Evolutionary conservation across 2,113 vertebrate genomes (phyloP).

Genomic region (Pelodiscus sinensis): DNA sequence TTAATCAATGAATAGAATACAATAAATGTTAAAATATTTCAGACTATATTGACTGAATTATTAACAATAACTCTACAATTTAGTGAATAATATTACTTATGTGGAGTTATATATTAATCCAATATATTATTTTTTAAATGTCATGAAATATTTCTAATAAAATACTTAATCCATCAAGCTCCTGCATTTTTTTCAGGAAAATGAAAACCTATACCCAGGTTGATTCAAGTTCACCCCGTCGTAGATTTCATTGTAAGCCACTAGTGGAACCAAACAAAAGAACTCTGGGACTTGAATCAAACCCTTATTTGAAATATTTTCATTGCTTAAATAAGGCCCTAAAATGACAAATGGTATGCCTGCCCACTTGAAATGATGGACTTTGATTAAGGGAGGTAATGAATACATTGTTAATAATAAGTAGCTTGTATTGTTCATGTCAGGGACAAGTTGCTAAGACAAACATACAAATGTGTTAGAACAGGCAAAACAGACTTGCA

Average conservation of each 20-base stretch:
- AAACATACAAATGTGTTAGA: not conserved
- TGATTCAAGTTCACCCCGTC: constrained; percentile 33
- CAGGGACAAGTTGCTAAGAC: not conserved
- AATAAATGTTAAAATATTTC: constrained; percentile 67
- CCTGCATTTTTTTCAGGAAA: constrained; percentile 2
- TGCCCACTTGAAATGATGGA: not conserved
- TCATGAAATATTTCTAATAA: constrained; percentile 56
- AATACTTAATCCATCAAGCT: constrained; percentile 34
- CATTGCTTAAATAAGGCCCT: not conserved
- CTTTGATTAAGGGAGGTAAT: not conserved
- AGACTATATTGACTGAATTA: constrained; percentile 67
- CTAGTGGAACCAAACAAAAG: constrained; percentile 31
- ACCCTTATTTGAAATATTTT: not conserved
- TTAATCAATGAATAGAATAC: constrained; percentile 48
- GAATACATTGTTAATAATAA: not conserved
- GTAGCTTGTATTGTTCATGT: not conserved
- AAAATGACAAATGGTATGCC: not conserved
- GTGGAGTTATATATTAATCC: constrained; percentile 38
- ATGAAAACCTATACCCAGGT: constrained; percentile 42
- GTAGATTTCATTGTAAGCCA: constrained; percentile 35
- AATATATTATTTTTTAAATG: constrained; percentile 62
- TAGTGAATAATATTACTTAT: constrained; percentile 45
- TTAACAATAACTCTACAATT: constrained; percentile 41
- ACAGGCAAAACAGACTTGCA: not conserved
- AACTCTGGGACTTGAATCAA: constrained; percentile 59